These are phyloP conservation scores for Seriola aureovittata DNA, from an alignment of 2,113 vertebrate species.

Conservation along the genomic window DNA sequence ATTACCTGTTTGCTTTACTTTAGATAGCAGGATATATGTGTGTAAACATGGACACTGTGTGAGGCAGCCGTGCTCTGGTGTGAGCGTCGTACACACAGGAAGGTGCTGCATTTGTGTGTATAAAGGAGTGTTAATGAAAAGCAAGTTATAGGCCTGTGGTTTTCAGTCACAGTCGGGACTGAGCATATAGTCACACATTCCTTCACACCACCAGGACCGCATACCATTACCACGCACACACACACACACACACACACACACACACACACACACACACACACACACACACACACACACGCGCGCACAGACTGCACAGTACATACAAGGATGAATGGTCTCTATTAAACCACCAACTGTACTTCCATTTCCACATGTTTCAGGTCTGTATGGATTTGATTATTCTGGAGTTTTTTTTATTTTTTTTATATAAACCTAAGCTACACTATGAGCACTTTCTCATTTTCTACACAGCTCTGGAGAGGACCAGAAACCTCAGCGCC, in stretches of 20 bases:
- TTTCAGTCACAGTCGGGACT: constrained; percentile 49
- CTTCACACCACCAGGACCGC: constrained; percentile 49
- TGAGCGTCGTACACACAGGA: neutral
- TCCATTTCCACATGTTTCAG: constrained; percentile 48
- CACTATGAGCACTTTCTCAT: constrained; percentile 12
- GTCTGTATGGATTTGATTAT: constrained; percentile 48
- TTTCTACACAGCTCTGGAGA: neutral
- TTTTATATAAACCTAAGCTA: constrained; percentile 13
- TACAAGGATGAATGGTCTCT: constrained; percentile 58
- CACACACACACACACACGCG: too few relatives aligned
- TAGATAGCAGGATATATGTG: constrained; percentile 45
- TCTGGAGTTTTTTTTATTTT: neutral
- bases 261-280: neutral
- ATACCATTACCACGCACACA: constrained; percentile 33
- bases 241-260: neutral
- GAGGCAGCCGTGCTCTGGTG: neutral
- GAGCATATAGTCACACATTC: constrained; percentile 59
- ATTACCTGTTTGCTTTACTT: constrained; percentile 55
- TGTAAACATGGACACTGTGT: constrained; percentile 38
- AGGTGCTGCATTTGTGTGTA: constrained; percentile 34
- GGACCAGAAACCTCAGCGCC: neutral
- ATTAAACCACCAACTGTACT: constrained; percentile 58
- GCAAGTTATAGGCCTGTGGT: constrained; percentile 54
- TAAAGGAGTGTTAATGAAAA: constrained; percentile 66
- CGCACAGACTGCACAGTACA: constrained; percentile 28